These are phyloP conservation scores for Ctena decussata DNA, from an alignment of 2,888 invertebrate species.

Conservation along the genomic window DNA sequence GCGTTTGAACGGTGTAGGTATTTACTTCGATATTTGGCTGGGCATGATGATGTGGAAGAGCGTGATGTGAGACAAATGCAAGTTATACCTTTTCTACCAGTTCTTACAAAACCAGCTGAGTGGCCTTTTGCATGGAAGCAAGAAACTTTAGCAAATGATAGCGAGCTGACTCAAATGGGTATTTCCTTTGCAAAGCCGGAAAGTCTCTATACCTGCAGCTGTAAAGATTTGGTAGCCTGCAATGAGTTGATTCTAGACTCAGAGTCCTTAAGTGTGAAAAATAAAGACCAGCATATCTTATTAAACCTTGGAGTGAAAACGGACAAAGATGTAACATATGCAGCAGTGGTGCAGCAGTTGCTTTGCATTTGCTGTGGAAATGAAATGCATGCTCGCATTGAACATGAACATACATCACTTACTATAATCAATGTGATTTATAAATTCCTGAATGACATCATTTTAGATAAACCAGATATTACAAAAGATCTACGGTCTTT, in stretches of 20 bases:
- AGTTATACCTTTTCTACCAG: constrained; percentile 47
- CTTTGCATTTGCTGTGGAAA: background rate
- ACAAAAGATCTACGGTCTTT: background rate
- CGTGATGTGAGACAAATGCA: background rate
- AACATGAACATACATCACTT: background rate
- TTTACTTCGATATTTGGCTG: background rate
- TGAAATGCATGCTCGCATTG: background rate
- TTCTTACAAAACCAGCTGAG: constrained; percentile 56
- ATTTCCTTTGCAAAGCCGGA: background rate
- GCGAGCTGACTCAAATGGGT: background rate
- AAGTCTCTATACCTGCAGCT: background rate
- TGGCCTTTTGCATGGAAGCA: constrained; percentile 49
- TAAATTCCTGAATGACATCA: background rate
- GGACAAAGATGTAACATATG: background rate
- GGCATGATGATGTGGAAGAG: background rate
- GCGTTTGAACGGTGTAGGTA: background rate
- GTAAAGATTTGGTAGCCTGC: background rate
- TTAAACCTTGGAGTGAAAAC: background rate
- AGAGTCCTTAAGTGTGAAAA: too few species aligned
- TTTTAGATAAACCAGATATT: background rate
- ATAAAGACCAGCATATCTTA: too few species aligned
- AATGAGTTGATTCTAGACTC: background rate
- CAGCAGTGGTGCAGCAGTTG: background rate
- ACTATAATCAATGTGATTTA: background rate
- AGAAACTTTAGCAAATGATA: background rate